Base-by-base conservation (phyloP, 2,888 invertebrate species). In the Copidosoma aretas region DNA sequence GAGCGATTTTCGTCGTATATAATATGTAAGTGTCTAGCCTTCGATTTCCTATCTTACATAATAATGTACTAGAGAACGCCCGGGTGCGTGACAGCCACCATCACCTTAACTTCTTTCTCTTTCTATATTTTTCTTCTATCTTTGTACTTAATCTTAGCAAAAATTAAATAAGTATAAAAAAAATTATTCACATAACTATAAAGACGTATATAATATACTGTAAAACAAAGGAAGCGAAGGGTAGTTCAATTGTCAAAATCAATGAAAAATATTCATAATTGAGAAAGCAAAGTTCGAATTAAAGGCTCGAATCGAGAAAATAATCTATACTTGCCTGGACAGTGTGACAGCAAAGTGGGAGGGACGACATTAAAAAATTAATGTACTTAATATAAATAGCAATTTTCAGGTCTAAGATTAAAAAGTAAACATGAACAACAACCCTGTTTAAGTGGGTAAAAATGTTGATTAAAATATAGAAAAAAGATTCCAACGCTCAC, bases 131-230 rank as follows among this genome's bases (percentile, higher is more conserved):
- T 62, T 59, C 61, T 39, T 59, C 58, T 46, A 51, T 53, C 69
- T 65, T 69, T 69, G 58, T 69, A 69, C 65, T 68, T 64, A 68
- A 68, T 43, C 41, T 68, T 69, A 65, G 54, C 53, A 51, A 57
- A 43, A 60, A 60, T 60, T 57, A 32, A 8, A 57, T 41, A 60
- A 60, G 60, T 57, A n/a, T n/a, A 62, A 62, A 19, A 51, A 21
- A 68, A 67, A n/a, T 12, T 54, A 51, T 63, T 41, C 43, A 25
- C 25, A 41, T 10, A 56, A 57, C 56, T 61, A 25, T 60, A 53
- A 52, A 59, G 19, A 43, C 39, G 43, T 24, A 58, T 52, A 53
- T 24, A n/a, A 43, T 57, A 24, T 57, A 24, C 14, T 57, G 25
- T 63, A 57, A 49, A 58, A 32, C 4, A 46, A 46, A 46, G 17